Evolutionary conservation across 2,113 vertebrate genomes (phyloP).

Genomic region (Prolemur simus): DNA sequence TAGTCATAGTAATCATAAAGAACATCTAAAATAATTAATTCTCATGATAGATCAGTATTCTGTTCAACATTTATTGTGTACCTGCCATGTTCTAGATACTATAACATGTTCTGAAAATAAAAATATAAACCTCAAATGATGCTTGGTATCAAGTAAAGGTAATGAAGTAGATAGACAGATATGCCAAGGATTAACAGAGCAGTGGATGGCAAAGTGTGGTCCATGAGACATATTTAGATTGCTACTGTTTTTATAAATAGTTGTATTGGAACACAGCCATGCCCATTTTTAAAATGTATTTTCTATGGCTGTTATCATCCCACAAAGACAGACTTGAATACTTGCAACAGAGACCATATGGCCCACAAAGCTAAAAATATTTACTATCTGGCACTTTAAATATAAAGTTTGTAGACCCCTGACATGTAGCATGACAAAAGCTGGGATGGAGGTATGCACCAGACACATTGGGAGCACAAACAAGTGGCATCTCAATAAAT

Average conservation of each 20-base stretch:
- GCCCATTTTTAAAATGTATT: neutral
- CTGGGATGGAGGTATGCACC: neutral
- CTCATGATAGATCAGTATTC: neutral
- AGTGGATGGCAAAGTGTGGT: neutral
- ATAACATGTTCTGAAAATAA: neutral
- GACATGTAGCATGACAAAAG: neutral
- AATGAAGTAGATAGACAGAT: neutral
- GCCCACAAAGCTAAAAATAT: neutral
- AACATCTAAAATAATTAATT: conserved; percentile 10
- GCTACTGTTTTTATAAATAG: neutral
- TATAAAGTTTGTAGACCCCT: neutral
- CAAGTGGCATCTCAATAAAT: neutral
- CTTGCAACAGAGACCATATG: neutral
- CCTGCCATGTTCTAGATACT: neutral
- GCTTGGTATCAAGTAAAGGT: neutral
- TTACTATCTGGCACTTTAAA: neutral
- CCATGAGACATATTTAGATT: neutral
- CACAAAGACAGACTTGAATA: neutral
- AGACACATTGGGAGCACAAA: neutral
- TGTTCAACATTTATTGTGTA: neutral
- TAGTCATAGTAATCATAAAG: neutral
- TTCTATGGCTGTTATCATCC: neutral
- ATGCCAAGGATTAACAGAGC: neutral
- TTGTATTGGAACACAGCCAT: neutral
- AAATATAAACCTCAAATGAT: neutral